phyloP scores from a whole-genome alignment of 2,888 invertebrate genomes.

The Plusia festucae region DNA sequence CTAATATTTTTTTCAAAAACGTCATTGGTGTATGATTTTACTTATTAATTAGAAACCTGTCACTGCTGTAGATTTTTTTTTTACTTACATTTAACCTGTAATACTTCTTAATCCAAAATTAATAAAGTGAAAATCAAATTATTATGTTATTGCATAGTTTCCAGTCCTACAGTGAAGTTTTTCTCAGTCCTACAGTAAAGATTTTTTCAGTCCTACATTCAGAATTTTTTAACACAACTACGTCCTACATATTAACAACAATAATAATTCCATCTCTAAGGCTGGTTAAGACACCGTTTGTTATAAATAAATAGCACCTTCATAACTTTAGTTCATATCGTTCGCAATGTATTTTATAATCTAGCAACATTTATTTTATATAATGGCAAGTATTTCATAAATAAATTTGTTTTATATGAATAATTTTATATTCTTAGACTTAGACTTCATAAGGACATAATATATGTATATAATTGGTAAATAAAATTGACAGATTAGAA shows the following conservation, averaged over 20 bases:
- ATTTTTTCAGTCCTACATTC: too few relatives aligned
- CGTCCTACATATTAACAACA: conserved; percentile 30
- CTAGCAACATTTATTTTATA: conserved; percentile 8
- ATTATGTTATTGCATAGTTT: too few relatives aligned
- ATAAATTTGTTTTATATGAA: not conserved
- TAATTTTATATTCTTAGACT: not conserved
- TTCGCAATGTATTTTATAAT: conserved; percentile 26
- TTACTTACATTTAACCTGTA: too few relatives aligned
- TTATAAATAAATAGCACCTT: conserved; percentile 56
- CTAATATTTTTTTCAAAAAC: too few relatives aligned
- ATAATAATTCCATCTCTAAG: conserved; percentile 42
- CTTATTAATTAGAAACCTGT: too few relatives aligned
- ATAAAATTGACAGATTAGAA: conserved; percentile 39
- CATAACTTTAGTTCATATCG: conserved; percentile 25
- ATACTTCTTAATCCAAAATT: too few relatives aligned
- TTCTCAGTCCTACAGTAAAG: too few relatives aligned
- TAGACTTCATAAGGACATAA: too few relatives aligned
- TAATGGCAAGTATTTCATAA: conserved; percentile 5
- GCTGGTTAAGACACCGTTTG: conserved; percentile 53
- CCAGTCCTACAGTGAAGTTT: too few relatives aligned
- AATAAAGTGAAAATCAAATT: too few relatives aligned
- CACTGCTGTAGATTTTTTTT: too few relatives aligned
- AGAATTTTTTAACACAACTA: not conserved
- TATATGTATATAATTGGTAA: not conserved
- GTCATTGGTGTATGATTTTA: too few relatives aligned